Conservation (phyloP, 2,113 vertebrate species). For the Onychorhynchus coronatus region DNA sequence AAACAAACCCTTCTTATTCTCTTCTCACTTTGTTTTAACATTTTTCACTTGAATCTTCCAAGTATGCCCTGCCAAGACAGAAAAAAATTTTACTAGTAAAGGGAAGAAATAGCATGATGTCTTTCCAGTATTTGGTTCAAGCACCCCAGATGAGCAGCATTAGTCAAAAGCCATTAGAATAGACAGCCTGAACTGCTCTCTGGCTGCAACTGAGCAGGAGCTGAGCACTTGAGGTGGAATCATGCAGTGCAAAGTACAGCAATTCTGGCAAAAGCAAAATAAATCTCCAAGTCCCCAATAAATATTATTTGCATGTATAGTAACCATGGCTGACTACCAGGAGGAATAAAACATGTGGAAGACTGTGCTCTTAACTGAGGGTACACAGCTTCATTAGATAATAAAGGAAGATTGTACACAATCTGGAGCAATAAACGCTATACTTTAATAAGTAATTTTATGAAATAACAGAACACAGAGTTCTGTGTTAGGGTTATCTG, state of each 20-base stretch:
- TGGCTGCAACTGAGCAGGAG: neutral
- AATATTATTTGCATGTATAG: conserved; percentile 4
- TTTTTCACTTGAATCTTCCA: neutral
- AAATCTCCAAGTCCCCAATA: neutral
- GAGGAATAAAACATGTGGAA: conserved; percentile 3
- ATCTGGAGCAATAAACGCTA: neutral
- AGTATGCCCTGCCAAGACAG: neutral
- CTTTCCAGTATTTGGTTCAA: neutral
- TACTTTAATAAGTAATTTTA: conserved; percentile 31
- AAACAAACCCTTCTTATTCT: neutral
- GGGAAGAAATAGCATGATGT: neutral
- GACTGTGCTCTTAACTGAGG: neutral
- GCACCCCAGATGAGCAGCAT: neutral
- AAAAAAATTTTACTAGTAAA: neutral
- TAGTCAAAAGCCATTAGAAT: neutral
- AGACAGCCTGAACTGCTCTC: neutral
- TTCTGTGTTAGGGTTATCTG: neutral
- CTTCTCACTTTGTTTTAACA: neutral
- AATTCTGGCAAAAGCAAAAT: conserved; percentile 11
- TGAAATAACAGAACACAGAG: neutral
- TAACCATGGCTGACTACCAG: neutral
- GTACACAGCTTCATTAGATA: conserved; percentile 15
- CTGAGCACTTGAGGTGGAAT: neutral
- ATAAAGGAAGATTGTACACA: neutral
- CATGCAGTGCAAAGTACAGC: neutral